A percentile compares a stretch with the other conserved stretches of the same genome.
These are phyloP conservation scores for Chlorocebus sabaeus DNA, from an alignment of 2,113 vertebrate genomes.

Conservation along the genomic window DNA sequence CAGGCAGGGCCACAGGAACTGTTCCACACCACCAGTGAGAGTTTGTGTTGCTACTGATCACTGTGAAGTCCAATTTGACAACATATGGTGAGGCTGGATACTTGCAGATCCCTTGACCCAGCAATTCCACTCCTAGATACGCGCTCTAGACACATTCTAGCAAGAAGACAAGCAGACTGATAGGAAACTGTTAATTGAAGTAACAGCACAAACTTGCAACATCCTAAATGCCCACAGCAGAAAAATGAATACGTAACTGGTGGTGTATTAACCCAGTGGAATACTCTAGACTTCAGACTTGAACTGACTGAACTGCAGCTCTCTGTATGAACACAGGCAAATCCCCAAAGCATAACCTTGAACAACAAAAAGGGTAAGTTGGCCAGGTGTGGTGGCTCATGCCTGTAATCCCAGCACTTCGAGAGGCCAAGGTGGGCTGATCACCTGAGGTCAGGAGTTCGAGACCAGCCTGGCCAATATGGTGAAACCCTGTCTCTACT, in stretches of 20 bases:
- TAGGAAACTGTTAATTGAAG: not conserved
- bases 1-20: too few relatives aligned
- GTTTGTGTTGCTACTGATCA: not conserved
- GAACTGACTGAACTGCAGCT: not conserved
- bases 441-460: too few relatives aligned
- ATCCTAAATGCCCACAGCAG: not conserved
- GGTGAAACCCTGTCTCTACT: too few relatives aligned
- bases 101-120: not conserved
- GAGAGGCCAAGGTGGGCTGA: too few relatives aligned
- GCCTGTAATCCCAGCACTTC: too few relatives aligned
- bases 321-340: not conserved
- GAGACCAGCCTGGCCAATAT: too few relatives aligned
- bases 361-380: not conserved
- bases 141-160: not conserved
- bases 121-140: too few relatives aligned
- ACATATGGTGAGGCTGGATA: not conserved
- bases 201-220: not conserved
- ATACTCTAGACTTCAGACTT: not conserved
- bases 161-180: not conserved
- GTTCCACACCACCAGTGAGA: too few relatives aligned
- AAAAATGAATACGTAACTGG: not conserved
- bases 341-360: not conserved
- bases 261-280: not conserved
- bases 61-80: not conserved
- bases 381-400: fast-evolving